Base-by-base conservation (phyloP, 2,113 vertebrate genomes). In the Candoia aspera region DNA sequence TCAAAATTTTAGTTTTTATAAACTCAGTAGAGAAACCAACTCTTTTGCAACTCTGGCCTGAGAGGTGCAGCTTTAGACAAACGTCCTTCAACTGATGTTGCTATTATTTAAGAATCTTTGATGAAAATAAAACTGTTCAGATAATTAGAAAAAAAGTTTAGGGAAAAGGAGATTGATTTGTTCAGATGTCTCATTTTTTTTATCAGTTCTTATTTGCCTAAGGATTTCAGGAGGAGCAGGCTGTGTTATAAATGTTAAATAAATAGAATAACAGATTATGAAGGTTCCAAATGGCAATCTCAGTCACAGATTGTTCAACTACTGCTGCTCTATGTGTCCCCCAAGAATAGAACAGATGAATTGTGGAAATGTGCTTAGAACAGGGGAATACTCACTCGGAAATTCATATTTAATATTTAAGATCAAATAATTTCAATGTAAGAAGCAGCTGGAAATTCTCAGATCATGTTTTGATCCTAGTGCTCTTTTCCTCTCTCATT, bases 341-440 rank as follows among this genome's bases (percentile, higher is more conserved):
- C 46, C 12, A 64, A 62, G 26, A 62, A 60, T 46, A 73, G 60
- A 53, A 33, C 29, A 89, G 26, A 33, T 73, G 10, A 4, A 3
- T 79, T 90, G 29, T 73, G 29, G 29, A 55, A 73, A 73, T 54
- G 15, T 68, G 62, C 17, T 73, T 54, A 73, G 24, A 64, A 3
- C 42, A 62, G 24, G 53, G 24, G 15, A 49, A 49, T 68, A 89
- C 15, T 62, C 54, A 86, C 6, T 57, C 15, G 57, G 49, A 33
- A 57, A 54, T 33, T 86, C 26, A 57, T 86, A 86, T 86, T 86
- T 57, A 86, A 86, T 86, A 55, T 86, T 87, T 87, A 57, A n/a
- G 6, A 54, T 21, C 15, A 57, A 33, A 54, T 58, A 4, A 33
- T 58, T 37, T 33, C n/a, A 29, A 58, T 87, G 57, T 87, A 57